Percentiles rank a stretch among this genome's conserved stretches.
Conservation (phyloP, 1,140 invertebrate species). For the Hypothenemus hampei region DNA sequence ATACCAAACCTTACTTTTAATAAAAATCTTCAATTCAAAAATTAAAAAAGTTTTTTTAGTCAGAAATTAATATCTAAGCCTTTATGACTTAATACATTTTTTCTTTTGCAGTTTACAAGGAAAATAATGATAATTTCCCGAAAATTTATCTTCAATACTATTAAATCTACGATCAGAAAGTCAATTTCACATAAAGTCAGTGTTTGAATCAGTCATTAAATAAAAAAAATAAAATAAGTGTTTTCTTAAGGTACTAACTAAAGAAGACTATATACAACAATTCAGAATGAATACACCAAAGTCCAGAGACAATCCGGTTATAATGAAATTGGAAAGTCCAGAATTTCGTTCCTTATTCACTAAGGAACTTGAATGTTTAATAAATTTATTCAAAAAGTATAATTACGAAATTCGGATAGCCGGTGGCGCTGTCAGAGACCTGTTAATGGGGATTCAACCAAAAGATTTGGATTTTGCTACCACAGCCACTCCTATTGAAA, state of each 20-base stretch:
- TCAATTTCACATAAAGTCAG: neutral
- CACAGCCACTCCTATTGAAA: conserved; percentile 90
- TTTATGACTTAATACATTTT: neutral
- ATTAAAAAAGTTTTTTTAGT: too few relatives aligned
- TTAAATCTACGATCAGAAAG: neutral
- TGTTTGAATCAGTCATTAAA: neutral
- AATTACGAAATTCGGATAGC: conserved; percentile 86
- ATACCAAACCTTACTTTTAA: too few relatives aligned
- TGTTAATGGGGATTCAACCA: conserved; percentile 81
- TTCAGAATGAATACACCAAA: conserved; percentile 44
- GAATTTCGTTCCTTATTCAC: conserved; percentile 81
- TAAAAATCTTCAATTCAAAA: too few relatives aligned
- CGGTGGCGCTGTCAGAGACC: conserved; percentile 92
- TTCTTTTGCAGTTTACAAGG: neutral
- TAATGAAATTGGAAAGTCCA: conserved; percentile 61
- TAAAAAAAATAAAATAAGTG: too few relatives aligned
- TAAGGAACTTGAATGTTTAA: conserved; percentile 65
- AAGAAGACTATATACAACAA: conserved; percentile 8
- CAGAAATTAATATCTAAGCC: neutral
- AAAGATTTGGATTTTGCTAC: conserved; percentile 98
- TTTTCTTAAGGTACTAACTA: neutral
- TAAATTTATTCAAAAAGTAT: conserved; percentile 73
- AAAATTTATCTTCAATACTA: neutral
- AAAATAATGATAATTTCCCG: conserved; percentile 1
- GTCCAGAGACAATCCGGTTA: conserved; percentile 59